Evolutionary conservation across 1,140 invertebrate species (phyloP).

Genomic region (Lerema accius): DNA sequence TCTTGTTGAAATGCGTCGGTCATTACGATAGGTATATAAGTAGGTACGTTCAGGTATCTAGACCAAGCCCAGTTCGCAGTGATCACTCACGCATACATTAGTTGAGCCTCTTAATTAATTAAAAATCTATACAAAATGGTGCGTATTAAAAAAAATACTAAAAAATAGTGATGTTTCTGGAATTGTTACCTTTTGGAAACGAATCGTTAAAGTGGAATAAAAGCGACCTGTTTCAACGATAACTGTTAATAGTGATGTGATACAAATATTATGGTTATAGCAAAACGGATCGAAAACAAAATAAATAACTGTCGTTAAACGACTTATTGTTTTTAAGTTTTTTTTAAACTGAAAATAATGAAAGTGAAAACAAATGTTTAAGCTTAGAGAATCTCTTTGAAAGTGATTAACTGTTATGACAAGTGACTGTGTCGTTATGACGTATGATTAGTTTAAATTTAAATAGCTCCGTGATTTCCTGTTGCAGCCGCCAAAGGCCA

Average conservation of each 20-base stretch:
- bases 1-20: conserved; percentile 51
- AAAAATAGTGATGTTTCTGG: no score
- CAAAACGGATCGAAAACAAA: no score
- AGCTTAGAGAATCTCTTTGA: no score
- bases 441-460: neutral
- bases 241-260: no score
- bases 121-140: conserved; percentile 45
- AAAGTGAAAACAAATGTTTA: neutral
- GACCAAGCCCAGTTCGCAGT: conserved; percentile 40
- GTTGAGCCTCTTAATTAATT: neutral
- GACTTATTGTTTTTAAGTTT: no score
- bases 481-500: neutral
- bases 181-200: no score
- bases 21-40: conserved; percentile 54
- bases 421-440: neutral
- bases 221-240: no score
- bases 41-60: conserved; percentile 40
- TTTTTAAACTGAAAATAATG: no score
- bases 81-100: neutral
- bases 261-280: no score
- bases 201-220: no score
- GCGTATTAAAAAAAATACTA: conserved; percentile 31
- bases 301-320: no score
- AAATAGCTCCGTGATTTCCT: conserved; percentile 2
- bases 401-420: conserved; percentile 4